Evolutionary conservation across 1,140 invertebrate species (phyloP).

Genomic region (Sitobion miscanthi): DNA sequence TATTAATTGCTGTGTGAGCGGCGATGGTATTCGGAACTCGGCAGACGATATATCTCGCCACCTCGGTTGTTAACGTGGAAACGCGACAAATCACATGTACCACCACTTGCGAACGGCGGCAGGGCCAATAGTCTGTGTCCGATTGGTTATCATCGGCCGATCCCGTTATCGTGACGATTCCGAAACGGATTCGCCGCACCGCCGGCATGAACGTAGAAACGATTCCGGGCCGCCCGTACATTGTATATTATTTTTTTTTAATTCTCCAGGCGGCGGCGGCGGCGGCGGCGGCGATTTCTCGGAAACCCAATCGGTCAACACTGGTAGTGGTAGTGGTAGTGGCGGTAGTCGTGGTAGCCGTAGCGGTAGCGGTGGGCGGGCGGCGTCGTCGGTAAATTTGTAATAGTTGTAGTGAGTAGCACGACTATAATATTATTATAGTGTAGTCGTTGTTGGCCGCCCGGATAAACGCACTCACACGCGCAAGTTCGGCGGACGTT

Average conservation of each 20-base stretch:
- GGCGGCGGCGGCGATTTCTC: not conserved
- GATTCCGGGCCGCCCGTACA: not conserved
- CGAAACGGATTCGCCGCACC: not conserved
- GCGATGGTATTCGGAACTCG: not conserved
- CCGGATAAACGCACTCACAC: not conserved
- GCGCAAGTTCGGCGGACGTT: not conserved
- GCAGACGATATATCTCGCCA: not conserved
- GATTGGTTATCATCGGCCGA: constrained; percentile 21
- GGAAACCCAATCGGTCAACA: constrained; percentile 13
- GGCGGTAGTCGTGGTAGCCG: not conserved
- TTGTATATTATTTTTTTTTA: not conserved
- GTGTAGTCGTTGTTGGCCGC: not conserved
- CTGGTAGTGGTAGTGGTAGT: not conserved
- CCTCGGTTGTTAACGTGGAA: constrained; percentile 34
- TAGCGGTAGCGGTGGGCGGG: not conserved
- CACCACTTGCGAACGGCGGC: not conserved
- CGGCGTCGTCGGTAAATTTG: too few relatives aligned
- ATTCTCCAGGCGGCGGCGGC: not conserved
- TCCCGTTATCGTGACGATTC: constrained; percentile 20
- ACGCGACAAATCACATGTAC: constrained; percentile 21
- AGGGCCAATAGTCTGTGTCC: not conserved
- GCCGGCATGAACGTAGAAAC: not conserved
- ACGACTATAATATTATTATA: not conserved
- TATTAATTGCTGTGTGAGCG: not conserved
- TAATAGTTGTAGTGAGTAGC: not conserved